phyloP scores from a whole-genome alignment of 23 tunicate species.

The Trididemnum miniatum region DNA sequence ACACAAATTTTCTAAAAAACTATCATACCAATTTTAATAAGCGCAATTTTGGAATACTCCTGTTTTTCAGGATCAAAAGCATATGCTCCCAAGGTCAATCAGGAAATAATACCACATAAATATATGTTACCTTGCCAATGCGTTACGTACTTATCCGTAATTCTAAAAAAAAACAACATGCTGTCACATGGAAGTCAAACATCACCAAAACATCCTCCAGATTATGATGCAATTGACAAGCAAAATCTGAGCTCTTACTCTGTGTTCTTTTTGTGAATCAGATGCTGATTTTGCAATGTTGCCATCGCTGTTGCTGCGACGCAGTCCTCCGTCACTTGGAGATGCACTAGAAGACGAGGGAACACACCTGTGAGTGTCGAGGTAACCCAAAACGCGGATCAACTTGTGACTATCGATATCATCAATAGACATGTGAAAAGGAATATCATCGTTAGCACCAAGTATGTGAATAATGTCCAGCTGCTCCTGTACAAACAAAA shows the following conservation, averaged over 20 bases:
- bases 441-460: conserved; percentile 30
- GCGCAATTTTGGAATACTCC: too few species aligned
- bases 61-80: too few species aligned
- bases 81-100: too few species aligned
- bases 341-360: background rate
- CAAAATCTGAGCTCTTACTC: conserved; percentile 39
- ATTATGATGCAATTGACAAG: too few species aligned
- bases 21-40: too few species aligned
- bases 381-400: conserved; percentile 46
- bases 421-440: conserved; percentile 36
- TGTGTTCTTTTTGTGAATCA: conserved; percentile 71
- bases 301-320: conserved; percentile 84
- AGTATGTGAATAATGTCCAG: conserved; percentile 68
- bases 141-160: too few species aligned
- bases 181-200: too few species aligned
- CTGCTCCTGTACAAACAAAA: conserved; percentile 86
- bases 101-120: too few species aligned
- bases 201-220: too few species aligned
- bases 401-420: conserved; percentile 63
- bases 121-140: too few species aligned
- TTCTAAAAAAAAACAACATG: too few species aligned
- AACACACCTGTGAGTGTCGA: conserved; percentile 39
- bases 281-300: conserved; percentile 53
- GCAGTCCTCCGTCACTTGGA: conserved; percentile 27
- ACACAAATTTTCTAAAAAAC: too few species aligned